Evolutionary conservation across 2,113 vertebrate genomes (phyloP), one percentile per base, ranked within the genome.

Genomic region (Petrocephalus microphthalmus): DNA sequence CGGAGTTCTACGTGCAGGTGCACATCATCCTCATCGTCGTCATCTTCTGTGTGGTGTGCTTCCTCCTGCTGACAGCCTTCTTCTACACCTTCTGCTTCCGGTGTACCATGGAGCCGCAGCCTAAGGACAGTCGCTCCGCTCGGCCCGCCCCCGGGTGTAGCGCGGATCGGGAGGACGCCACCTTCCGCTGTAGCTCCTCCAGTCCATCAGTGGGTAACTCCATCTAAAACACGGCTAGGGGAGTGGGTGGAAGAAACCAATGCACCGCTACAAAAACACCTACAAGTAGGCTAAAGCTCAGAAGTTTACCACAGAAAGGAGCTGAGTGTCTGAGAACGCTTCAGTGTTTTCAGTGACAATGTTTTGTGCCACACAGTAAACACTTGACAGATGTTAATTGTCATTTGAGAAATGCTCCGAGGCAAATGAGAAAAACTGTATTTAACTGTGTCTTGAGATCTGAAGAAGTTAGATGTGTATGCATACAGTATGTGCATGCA

Each of bases 51-150:
- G 20, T 90, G 13, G 94, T 95, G 53, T 95, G 94, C 89, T 67
- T 96, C 20, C 93, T 96, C 83, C 94, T 95, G 10, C 89, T 96
- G 22, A 78, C 94, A 74, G 90, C 94, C 42, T 91, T 95, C 87
- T 89, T 95, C 84, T 95, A 94, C n/a, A 84, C 94, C 19, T 94
- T 95, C 89, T 95, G 92, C 78, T 92, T 95, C 89, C 93, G 92
- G 49, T 94, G 93, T 88, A 93, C 92, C 54, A 92, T 95, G 33
- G 5, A 87, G 1, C 54, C 91, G 0, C 71, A 78, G 0, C 89
- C 90, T 22, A 94, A 93, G 85, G 92, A 93, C 52, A 49, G 67
- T 0, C 81, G 3, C 3, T 19, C 29, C 51, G 45, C 53, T 0
- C 86, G 2, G 2, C 19, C 37, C 1, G 74, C 85, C 56, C 86